Evolutionary conservation across 2,888 invertebrate genomes (phyloP).

Genomic region (Drosophila conformis): DNA sequence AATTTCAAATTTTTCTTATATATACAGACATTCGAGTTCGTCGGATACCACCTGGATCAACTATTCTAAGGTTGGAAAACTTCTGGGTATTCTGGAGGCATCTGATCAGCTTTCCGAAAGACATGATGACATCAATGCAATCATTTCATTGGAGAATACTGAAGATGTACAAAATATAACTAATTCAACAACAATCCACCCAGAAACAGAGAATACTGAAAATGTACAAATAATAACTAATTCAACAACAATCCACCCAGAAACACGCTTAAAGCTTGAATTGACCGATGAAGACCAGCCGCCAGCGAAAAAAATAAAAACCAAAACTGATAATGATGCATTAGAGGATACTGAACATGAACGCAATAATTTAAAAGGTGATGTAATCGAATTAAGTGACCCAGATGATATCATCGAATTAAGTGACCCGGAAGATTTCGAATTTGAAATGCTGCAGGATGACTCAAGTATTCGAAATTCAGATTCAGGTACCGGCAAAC

Average conservation of each 20-base stretch:
- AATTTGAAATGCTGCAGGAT: neutral
- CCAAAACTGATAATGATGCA: neutral
- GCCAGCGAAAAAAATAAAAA: neutral
- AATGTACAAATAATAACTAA: neutral
- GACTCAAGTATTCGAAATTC: neutral
- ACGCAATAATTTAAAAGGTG: neutral
- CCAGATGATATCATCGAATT: neutral
- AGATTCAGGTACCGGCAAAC: neutral
- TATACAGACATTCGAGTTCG: constrained; percentile 12
- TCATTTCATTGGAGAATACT: no score
- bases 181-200: neutral
- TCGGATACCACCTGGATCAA: constrained; percentile 36
- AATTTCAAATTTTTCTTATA: neutral
- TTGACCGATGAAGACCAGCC: neutral
- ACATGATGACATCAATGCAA: neutral
- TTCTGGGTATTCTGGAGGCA: constrained; percentile 15
- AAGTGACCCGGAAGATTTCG: constrained; percentile 3
- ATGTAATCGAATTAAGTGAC: neutral
- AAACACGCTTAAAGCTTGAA: neutral
- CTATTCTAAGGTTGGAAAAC: constrained; percentile 25
- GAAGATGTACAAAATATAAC: neutral
- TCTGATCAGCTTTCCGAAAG: neutral
- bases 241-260: neutral
- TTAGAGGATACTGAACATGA: neutral
- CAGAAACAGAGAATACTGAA: neutral